Evolutionary conservation across 2,888 invertebrate species (phyloP), one percentile per base, ranked within the genome.

Genomic region (Aphrophora alni): DNA sequence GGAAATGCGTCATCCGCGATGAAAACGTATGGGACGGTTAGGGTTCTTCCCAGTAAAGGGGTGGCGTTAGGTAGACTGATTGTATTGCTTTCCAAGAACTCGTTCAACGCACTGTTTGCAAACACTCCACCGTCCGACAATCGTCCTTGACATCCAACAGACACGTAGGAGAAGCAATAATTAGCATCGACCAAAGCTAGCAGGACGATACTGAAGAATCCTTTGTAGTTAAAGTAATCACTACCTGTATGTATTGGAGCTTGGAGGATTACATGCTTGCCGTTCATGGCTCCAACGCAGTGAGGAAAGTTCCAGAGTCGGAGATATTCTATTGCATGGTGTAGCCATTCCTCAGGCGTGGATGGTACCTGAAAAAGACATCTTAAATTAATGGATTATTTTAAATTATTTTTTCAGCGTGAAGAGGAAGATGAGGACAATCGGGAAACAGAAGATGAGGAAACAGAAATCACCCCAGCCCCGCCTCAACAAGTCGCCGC

Each of bases 211-310:
- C 85, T 86, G 82, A 84, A 85, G 70, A 73, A 82, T 69, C 82
- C 81, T 82, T 87, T 87, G 80, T 87, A 87, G 70, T 87, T 87
- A 80, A 84, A 86, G 81, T 84, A 87, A 51, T 82, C 75, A 59
- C 83, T 84, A 14, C 85, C 86, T 33, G 82, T 84, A 69, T 85
- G 82, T 8, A 51, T 44, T 17, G 87, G 87, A 27, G 82, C 82
- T 82, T 85, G 83, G 38, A 86, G 84, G 28, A 75, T 77, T n/a
- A 87, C 83, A 79, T 87, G 86, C 80, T 87, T 85, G 3, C 86
- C 87, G 82, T 87, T 87, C 5, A 86, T 81, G 27, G 85, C 82
- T 0, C 86, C 86, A 51, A 84, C 78, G 76, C 85, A 85, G 83
- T 85, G 85, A n/a, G 84, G 85, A 81, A 85, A 87, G 73, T 87